Evolutionary conservation across 2,113 vertebrate genomes (phyloP).

Genomic region (Cyphomyrus discorhynchus): DNA sequence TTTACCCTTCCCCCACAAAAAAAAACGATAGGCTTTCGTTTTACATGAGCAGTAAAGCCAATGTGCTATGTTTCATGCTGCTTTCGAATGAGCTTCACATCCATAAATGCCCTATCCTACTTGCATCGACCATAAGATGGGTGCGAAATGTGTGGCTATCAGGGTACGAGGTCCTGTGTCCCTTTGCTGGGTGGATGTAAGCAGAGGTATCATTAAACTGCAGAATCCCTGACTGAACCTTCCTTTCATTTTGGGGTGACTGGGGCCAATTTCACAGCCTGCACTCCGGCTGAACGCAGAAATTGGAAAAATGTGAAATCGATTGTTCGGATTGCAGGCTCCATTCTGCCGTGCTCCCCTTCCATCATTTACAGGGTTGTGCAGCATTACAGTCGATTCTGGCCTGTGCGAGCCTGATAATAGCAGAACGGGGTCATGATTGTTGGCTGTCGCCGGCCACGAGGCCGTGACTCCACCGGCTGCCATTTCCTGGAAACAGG

Average conservation of each 20-base stretch:
- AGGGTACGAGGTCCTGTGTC: conserved; percentile 52
- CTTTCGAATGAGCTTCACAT: conserved; percentile 29
- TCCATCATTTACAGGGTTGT: conserved; percentile 62
- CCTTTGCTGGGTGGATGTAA: conserved; percentile 57
- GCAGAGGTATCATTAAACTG: conserved; percentile 57
- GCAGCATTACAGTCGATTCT: conserved; percentile 55
- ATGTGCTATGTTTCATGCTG: not conserved
- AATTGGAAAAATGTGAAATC: conserved; percentile 81
- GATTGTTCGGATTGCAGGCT: conserved; percentile 71
- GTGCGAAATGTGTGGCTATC: conserved; percentile 47
- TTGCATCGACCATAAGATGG: conserved; percentile 38
- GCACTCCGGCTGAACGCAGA: conserved; percentile 57
- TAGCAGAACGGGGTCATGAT: conserved; percentile 37
- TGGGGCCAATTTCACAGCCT: conserved; percentile 79
- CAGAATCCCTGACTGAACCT: conserved; percentile 51
- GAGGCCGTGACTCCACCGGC: not conserved
- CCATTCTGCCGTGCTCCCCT: conserved; percentile 74
- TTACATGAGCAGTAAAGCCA: conserved; percentile 10
- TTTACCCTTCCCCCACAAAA: conserved; percentile 9
- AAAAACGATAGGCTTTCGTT: conserved; percentile 18
- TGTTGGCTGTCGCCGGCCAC: conserved; percentile 27
- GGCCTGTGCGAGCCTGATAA: conserved; percentile 55
- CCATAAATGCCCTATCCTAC: conserved; percentile 36
- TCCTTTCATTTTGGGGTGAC: conserved; percentile 63
- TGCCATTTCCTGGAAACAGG: not conserved